Base-by-base conservation (phyloP, 2,888 invertebrate genomes). In the Dendrolimus pini region DNA sequence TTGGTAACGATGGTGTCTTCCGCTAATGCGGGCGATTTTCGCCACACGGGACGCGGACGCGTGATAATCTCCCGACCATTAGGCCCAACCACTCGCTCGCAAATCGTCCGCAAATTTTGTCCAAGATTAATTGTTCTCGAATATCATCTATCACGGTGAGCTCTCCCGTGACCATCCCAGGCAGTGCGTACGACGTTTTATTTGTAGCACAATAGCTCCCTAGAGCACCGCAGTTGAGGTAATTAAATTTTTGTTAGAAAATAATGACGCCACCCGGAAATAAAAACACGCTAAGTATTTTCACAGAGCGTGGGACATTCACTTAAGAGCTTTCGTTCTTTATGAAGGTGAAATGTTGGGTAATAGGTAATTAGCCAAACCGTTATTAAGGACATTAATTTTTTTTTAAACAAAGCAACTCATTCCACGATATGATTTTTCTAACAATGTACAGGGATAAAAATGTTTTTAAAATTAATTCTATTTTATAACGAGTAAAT, bases 51-150 rank as follows among this genome's bases (percentile, higher is more conserved):
- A 71, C 75, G 82, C 78, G 78, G 81, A 78, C 80, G 82, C 82
- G 82, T 82, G 83, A 82, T 89, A 87, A 89, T 89, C 87, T 78
- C 83, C 81, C 85, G 74, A 83, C 86, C 89, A 89, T 89, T 90
- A 89, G 88, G 85, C 85, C 82, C 83, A 85, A 85, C 88, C 88
- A 88, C 85, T 87, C 87, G 83, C 85, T 89, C 83, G 87, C 88
- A 89, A 90, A 90, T 90, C 89, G 89, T 89, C 87, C 88, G 89
- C 89, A 90, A 89, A 89, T 89, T 89, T 90, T 85, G 88, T 78
- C 83, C 80, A 89, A 90, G 89, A 90, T 90, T 89, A 90, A 90
- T 89, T 90, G 88, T 89, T 87, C 89, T 84, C 79, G 86, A 90
- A 89, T 89, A 89, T 89, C 89, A 90, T 90, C 89, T 89, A 89